Conservation (phyloP, 2,888 invertebrate species). For the Flexamia atlantica region DNA sequence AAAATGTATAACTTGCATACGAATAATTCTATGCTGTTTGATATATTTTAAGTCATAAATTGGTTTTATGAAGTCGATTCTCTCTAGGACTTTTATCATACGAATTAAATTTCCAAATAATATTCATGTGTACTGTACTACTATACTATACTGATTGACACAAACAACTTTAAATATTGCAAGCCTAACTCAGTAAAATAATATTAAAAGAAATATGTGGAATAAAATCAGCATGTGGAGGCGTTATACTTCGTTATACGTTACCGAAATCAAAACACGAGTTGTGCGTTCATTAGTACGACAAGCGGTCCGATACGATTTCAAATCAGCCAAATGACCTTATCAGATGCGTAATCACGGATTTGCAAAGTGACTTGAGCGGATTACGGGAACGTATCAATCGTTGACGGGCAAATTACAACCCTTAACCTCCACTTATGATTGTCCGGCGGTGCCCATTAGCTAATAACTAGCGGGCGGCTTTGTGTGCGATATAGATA, state of each 20-base stretch:
- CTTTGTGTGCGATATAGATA: constrained; percentile 47
- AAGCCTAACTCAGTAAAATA: too few species aligned
- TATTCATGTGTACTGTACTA: too few species aligned
- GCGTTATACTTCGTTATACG: not conserved
- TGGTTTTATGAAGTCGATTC: too few species aligned
- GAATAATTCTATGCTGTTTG: too few species aligned
- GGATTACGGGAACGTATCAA: constrained; percentile 32
- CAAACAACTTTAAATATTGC: too few species aligned
- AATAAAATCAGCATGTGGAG: too few species aligned
- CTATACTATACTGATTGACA: too few species aligned
- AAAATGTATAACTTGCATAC: too few species aligned
- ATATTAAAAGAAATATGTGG: too few species aligned
- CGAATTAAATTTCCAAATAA: too few species aligned
- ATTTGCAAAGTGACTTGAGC: constrained; percentile 46
- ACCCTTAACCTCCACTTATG: constrained; percentile 56
- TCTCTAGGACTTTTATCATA: too few species aligned
- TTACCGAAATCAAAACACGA: not conserved
- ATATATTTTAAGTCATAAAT: too few species aligned
- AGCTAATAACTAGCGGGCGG: constrained; percentile 45
- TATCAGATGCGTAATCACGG: constrained; percentile 22
- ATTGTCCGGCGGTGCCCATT: constrained; percentile 40
- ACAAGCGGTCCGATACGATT: constrained; percentile 13
- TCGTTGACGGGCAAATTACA: constrained; percentile 50
- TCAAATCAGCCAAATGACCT: constrained; percentile 38
- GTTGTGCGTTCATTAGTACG: not conserved